Percentiles rank a stretch among this genome's conserved stretches.
These are phyloP conservation scores for Dolichotis patagonum DNA, from an alignment of 2,113 vertebrate genomes.

Conservation along the genomic window DNA sequence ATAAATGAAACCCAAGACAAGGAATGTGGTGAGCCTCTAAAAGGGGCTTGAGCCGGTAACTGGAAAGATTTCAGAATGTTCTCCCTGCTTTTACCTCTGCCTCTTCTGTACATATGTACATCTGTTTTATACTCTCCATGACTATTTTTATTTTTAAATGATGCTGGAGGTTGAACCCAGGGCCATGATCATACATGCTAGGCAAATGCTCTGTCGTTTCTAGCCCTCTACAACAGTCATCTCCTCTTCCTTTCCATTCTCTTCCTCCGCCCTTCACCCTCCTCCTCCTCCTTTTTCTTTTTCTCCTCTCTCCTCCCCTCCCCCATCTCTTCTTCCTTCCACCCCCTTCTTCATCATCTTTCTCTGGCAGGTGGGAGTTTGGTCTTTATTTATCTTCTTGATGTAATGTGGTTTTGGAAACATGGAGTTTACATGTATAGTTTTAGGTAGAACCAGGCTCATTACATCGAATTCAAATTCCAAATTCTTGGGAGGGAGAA, in stretches of 20 bases:
- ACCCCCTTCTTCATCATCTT: background rate
- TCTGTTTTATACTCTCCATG: background rate
- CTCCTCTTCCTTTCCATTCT: background rate
- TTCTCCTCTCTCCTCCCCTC: background rate
- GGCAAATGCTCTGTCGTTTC: background rate
- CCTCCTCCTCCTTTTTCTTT: background rate
- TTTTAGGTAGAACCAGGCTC: constrained; percentile 16
- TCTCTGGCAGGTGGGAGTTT: background rate
- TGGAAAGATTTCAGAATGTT: background rate
- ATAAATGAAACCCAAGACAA: background rate
- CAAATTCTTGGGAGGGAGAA: constrained; percentile 17
- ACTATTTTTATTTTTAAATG: background rate
- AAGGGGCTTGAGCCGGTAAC: background rate
- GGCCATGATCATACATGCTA: background rate
- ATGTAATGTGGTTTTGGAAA: background rate
- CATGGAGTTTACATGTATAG: background rate
- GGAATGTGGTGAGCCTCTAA: background rate
- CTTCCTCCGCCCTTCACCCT: background rate
- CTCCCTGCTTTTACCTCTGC: background rate
- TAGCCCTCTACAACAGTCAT: background rate
- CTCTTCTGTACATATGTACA: background rate
- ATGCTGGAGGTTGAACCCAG: background rate
- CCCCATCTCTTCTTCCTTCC: background rate
- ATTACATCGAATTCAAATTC: background rate
- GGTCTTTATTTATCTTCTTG: background rate